Conservation (phyloP, 1,140 invertebrate genomes). For the Drosophila murphyi region DNA sequence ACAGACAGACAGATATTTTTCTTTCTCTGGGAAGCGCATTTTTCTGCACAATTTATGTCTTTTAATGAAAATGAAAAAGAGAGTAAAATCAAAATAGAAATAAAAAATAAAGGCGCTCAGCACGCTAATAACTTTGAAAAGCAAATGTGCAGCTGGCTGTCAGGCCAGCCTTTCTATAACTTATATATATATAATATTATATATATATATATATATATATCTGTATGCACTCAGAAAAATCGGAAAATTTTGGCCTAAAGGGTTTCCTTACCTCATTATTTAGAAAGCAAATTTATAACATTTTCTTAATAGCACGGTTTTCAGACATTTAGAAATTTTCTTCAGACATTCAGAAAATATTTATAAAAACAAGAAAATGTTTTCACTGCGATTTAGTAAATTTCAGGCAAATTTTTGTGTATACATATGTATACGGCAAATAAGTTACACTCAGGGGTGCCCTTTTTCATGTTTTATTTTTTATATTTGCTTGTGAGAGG, state of each 20-base stretch:
- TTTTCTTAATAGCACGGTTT: too few species aligned
- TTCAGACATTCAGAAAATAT: too few species aligned
- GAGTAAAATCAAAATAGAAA: slow-evolving; percentile 52
- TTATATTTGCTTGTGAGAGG: background rate
- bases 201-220: slow-evolving; percentile 7
- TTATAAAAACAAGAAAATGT: too few species aligned
- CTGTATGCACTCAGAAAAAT: background rate
- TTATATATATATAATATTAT: slow-evolving; percentile 1
- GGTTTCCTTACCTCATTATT: too few species aligned
- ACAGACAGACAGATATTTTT: slow-evolving; percentile 54
- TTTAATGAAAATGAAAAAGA: slow-evolving; percentile 73
- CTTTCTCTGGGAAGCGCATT: slow-evolving; percentile 53
- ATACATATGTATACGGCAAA: background rate
- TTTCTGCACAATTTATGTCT: slow-evolving; percentile 83
- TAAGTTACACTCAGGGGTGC: slow-evolving; percentile 41
- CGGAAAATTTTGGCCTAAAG: too few species aligned
- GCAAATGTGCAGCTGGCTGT: slow-evolving; percentile 67
- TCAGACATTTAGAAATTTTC: too few species aligned
- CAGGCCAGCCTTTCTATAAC: slow-evolving; percentile 19
- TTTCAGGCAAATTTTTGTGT: too few species aligned
- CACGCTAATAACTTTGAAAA: slow-evolving; percentile 82
- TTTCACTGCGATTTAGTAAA: too few species aligned
- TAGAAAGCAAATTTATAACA: too few species aligned
- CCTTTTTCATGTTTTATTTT: too few species aligned
- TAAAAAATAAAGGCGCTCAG: slow-evolving; percentile 42